phyloP scores from a whole-genome alignment of 2,888 invertebrate genomes.

The Azorinus chamasolen region DNA sequence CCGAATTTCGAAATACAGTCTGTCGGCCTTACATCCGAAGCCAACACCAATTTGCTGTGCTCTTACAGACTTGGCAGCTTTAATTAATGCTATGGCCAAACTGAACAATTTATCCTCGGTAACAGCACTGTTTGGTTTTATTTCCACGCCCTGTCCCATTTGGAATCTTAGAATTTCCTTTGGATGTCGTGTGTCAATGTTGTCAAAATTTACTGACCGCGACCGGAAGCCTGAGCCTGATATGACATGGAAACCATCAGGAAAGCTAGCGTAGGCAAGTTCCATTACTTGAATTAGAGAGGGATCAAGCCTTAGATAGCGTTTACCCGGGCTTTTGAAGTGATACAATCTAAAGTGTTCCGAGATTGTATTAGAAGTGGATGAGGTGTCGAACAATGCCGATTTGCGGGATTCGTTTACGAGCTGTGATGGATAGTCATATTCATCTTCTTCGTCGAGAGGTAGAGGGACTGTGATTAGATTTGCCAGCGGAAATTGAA shows the following conservation, averaged over 20 bases:
- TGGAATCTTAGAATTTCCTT: slow-evolving; percentile 60
- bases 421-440: slow-evolving; percentile 47
- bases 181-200: slow-evolving; percentile 59
- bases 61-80: slow-evolving; percentile 43
- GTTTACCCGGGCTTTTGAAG: slow-evolving; percentile 53
- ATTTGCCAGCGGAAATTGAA: slow-evolving; percentile 54
- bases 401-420: slow-evolving; percentile 52
- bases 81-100: slow-evolving; percentile 52
- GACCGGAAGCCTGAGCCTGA: slow-evolving; percentile 63
- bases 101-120: slow-evolving; percentile 43
- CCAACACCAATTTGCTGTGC: slow-evolving; percentile 59
- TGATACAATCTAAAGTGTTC: slow-evolving; percentile 53
- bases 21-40: slow-evolving; percentile 60
- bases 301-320: slow-evolving; percentile 66
- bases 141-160: slow-evolving; percentile 69
- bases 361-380: slow-evolving; percentile 39
- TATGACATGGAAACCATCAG: slow-evolving; percentile 44
- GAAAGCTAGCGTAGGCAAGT: slow-evolving; percentile 46
- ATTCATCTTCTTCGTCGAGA: slow-evolving; percentile 53
- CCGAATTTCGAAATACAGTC: slow-evolving; percentile 63
- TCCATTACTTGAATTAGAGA: slow-evolving; percentile 62
- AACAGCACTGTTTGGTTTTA: slow-evolving; percentile 36
- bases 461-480: slow-evolving; percentile 60
- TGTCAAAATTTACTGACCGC: slow-evolving; percentile 59
- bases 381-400: slow-evolving; percentile 51